These are phyloP conservation scores for Lagocephalus sceleratus DNA, from an alignment of 2,797 vertebrate species.

Conservation along the genomic window DNA sequence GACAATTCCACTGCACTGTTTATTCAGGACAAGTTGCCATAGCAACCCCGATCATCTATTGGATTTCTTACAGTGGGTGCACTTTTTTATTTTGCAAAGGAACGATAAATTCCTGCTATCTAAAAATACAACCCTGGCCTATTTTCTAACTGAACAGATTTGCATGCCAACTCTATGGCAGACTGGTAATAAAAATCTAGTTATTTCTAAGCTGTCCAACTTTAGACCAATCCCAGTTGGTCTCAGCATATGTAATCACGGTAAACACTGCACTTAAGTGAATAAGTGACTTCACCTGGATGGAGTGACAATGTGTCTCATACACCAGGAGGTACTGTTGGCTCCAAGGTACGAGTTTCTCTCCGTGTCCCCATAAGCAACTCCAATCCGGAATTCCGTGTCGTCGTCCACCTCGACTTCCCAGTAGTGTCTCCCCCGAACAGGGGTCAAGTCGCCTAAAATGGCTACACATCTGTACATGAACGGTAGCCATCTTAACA, in stretches of 20 bases:
- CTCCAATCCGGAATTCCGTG: slow-evolving; percentile 83
- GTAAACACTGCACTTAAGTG: too few relatives aligned
- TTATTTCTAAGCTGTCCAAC: slow-evolving; percentile 8
- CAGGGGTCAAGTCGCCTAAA: slow-evolving; percentile 84
- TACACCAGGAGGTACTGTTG: slow-evolving; percentile 87
- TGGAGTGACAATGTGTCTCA: slow-evolving; percentile 85
- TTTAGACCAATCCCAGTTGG: neutral
- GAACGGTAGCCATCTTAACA: neutral
- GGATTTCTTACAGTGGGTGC: slow-evolving; percentile 8
- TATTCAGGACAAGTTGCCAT: slow-evolving; percentile 51
- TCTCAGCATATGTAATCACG: too few relatives aligned
- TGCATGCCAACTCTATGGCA: slow-evolving; percentile 11
- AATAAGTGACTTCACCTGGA: slow-evolving; percentile 75
- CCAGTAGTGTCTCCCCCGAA: slow-evolving; percentile 88
- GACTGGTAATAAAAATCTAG: slow-evolving; percentile 11
- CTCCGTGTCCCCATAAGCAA: slow-evolving; percentile 84
- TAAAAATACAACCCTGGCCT: slow-evolving; percentile 46
- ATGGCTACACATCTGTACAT: slow-evolving; percentile 85
- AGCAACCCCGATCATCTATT: slow-evolving; percentile 35
- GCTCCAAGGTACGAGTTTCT: slow-evolving; percentile 83
- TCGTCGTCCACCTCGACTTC: slow-evolving; percentile 84
- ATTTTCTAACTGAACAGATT: slow-evolving; percentile 44
- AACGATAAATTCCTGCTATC: slow-evolving; percentile 31
- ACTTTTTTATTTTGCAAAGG: slow-evolving; percentile 18
- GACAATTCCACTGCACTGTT: slow-evolving; percentile 33